phyloP scores from a whole-genome alignment of 2,113 vertebrate species.

The Oxygymnocypris stewartii region DNA sequence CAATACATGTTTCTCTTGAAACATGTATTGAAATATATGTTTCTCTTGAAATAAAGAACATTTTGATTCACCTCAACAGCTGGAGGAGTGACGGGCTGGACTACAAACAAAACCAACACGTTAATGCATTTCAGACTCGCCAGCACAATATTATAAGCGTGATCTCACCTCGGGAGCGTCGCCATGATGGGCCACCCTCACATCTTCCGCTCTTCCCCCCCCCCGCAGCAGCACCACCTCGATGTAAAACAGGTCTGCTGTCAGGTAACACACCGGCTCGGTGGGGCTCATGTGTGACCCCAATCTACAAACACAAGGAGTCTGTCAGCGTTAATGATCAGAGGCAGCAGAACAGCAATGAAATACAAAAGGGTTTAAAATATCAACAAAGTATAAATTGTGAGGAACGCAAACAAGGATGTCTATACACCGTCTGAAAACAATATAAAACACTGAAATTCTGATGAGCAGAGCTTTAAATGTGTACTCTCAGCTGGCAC shows the following conservation, averaged over 20 bases:
- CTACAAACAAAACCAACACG: slow-evolving; percentile 61
- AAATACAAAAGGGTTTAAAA: background rate
- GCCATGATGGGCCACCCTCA: slow-evolving; percentile 80
- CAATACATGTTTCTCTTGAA: background rate
- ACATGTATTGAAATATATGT: background rate
- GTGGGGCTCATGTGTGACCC: slow-evolving; percentile 74
- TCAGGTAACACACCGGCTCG: slow-evolving; percentile 81
- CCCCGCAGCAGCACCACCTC: slow-evolving; percentile 78
- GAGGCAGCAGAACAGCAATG: background rate
- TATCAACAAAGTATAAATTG: background rate
- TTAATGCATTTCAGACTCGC: background rate
- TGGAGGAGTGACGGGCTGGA: slow-evolving; percentile 73
- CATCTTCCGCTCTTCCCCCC: slow-evolving; percentile 76
- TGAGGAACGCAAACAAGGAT: background rate
- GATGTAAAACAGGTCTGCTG: slow-evolving; percentile 82
- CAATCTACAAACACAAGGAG: slow-evolving; percentile 69
- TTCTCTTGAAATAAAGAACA: background rate
- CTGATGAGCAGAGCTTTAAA: background rate
- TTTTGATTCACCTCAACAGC: slow-evolving; percentile 76
- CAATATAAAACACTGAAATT: background rate
- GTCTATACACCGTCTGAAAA: background rate
- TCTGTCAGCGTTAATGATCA: background rate
- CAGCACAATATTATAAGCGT: background rate
- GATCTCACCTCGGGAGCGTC: slow-evolving; percentile 75
- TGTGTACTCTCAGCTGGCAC: background rate